These are phyloP conservation scores for Sciurus carolinensis DNA, from an alignment of 2,797 vertebrate species.

Conservation along the genomic window DNA sequence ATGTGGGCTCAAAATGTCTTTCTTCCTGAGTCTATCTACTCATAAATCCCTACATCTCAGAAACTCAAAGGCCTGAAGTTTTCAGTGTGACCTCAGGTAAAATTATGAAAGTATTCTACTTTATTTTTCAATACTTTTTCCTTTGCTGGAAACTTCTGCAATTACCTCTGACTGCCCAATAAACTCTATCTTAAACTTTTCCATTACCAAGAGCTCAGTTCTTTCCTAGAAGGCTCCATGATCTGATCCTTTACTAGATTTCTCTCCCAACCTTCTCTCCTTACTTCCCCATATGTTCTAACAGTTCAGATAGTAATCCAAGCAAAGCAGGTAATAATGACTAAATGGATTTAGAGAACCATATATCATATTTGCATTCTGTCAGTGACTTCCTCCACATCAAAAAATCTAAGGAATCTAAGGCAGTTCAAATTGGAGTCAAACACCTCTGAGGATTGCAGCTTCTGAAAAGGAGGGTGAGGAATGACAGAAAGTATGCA, in stretches of 20 bases:
- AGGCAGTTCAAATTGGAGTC: conserved; percentile 5
- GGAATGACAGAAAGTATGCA: not conserved
- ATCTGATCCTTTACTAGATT: not conserved
- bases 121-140: not conserved
- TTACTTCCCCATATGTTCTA: not conserved
- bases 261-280: not conserved
- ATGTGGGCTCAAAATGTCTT: not conserved
- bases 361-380: not conserved
- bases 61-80: not conserved
- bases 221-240: not conserved
- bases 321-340: not conserved
- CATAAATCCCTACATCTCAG: not conserved
- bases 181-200: not conserved
- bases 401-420: not conserved
- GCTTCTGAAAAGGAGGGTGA: not conserved
- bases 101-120: not conserved
- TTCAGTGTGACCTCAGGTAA: not conserved
- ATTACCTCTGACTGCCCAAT: not conserved
- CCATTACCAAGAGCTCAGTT: not conserved
- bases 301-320: conserved; percentile 20
- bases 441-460: not conserved
- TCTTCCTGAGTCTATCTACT: not conserved
- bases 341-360: not conserved
- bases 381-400: not conserved
- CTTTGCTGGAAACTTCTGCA: not conserved